Evolutionary conservation across 2,797 vertebrate species (phyloP).

Genomic region (Gobio occitaniae): DNA sequence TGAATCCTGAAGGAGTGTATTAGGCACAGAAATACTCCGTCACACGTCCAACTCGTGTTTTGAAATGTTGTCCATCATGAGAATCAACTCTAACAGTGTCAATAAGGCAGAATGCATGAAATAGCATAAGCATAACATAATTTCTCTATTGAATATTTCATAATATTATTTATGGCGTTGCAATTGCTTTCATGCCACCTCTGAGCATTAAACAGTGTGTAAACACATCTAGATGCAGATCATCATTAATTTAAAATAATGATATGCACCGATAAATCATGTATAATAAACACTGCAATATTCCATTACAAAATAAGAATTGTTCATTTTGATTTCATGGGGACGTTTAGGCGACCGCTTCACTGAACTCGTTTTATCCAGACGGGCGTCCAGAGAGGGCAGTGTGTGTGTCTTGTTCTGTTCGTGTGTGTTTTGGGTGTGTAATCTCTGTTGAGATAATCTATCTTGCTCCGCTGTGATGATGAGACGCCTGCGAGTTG

Average conservation of each 20-base stretch:
- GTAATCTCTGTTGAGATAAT: background rate
- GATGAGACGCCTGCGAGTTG: background rate
- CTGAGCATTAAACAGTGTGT: background rate
- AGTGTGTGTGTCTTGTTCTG: background rate
- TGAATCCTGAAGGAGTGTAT: no score
- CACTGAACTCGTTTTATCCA: background rate
- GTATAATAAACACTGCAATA: background rate
- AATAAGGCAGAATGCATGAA: no score
- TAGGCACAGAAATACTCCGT: no score
- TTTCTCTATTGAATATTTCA: background rate
- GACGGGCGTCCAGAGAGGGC: background rate
- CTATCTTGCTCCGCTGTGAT: background rate
- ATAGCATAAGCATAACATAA: background rate
- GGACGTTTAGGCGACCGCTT: background rate
- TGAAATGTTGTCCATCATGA: no score
- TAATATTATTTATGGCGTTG: background rate
- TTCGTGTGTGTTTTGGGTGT: constrained; percentile 2
- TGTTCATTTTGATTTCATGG: background rate
- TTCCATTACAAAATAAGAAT: background rate
- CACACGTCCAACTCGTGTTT: no score
- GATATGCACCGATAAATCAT: background rate
- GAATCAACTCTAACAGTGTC: no score
- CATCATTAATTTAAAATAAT: background rate
- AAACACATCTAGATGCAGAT: background rate
- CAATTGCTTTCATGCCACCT: background rate